These are phyloP conservation scores for Syrrhaptes paradoxus DNA, from an alignment of 2,113 vertebrate species.

Conservation along the genomic window DNA sequence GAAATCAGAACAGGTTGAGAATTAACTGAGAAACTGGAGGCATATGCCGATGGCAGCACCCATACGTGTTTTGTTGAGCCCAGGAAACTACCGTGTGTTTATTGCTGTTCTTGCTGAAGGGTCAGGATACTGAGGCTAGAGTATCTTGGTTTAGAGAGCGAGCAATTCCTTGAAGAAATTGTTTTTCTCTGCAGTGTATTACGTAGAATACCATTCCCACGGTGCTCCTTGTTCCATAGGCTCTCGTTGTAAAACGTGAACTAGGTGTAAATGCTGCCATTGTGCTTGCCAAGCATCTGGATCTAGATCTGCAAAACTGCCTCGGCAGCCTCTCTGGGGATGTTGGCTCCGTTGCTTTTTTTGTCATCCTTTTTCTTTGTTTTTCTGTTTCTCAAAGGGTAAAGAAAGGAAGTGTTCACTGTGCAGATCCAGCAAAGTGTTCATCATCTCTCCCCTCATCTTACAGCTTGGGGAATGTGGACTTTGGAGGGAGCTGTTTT, in stretches of 20 bases:
- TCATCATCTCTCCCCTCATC: background rate
- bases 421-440: background rate
- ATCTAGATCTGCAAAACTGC: background rate
- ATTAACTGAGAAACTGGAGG: background rate
- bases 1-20: background rate
- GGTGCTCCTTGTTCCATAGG: background rate
- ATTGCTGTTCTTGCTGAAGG: background rate
- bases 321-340: background rate
- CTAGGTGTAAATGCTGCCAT: background rate
- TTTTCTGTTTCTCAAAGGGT: background rate
- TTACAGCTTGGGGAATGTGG: background rate
- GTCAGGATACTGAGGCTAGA: background rate
- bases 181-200: background rate
- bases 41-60: background rate
- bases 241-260: background rate
- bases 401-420: background rate
- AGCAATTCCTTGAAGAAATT: background rate
- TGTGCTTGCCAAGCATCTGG: background rate
- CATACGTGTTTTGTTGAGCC: background rate
- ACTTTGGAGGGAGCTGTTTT: background rate
- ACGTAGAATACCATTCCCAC: background rate
- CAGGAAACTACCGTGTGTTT: background rate
- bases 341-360: background rate
- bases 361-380: background rate
- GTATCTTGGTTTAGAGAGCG: background rate